Evolutionary conservation across 2,797 vertebrate species (phyloP).

Genomic region (Antrozous pallidus): DNA sequence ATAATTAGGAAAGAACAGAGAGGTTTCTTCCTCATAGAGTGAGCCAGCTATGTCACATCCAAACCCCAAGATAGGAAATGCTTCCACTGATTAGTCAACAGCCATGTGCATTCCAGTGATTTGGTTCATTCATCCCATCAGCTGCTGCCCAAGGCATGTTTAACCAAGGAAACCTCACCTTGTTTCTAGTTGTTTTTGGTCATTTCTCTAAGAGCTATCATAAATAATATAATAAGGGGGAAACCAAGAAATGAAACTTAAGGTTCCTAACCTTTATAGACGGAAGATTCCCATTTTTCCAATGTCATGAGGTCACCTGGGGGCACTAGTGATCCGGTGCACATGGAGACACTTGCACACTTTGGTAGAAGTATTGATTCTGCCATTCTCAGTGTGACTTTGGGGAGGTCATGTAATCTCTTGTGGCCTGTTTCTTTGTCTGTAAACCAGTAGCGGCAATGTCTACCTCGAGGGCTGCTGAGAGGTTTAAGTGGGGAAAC

Average conservation of each 20-base stretch:
- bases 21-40: background rate
- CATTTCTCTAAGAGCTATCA: background rate
- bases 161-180: background rate
- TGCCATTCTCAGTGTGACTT: background rate
- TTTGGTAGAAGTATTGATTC: fast-evolving
- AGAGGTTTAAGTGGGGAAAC: background rate
- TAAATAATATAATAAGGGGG: background rate
- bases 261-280: background rate
- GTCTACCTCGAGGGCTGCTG: background rate
- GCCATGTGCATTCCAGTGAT: background rate
- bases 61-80: background rate
- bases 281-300: background rate
- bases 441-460: background rate
- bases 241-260: background rate
- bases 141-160: background rate
- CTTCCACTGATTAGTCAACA: background rate
- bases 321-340: too few species aligned
- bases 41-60: background rate
- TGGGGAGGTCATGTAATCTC: background rate
- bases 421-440: background rate
- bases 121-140: background rate
- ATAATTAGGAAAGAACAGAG: slow-evolving; percentile 20
- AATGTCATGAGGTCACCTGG: background rate
- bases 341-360: background rate
- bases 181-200: background rate